Conservation (phyloP, 2,113 vertebrate genomes). For the Sturnus vulgaris region DNA sequence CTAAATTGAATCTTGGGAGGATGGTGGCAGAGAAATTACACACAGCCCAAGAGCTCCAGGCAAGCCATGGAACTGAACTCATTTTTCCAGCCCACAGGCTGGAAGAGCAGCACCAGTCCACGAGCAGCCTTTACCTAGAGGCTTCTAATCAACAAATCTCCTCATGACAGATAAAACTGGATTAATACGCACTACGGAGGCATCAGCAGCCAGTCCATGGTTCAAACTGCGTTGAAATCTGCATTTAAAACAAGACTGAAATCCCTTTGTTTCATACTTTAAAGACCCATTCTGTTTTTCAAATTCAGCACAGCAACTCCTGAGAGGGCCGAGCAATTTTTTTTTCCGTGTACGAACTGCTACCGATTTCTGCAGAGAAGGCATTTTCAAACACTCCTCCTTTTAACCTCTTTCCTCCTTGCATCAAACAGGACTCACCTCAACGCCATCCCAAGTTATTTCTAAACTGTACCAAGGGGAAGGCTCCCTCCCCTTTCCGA, state of each 20-base stretch:
- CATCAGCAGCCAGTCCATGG: not conserved
- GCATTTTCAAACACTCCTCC: not conserved
- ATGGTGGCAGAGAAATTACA: not conserved
- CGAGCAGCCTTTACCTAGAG: not conserved
- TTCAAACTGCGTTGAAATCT: not conserved
- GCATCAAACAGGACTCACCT: not conserved
- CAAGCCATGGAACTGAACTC: not conserved
- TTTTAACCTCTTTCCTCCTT: not conserved
- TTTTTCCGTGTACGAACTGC: not conserved
- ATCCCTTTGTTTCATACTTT: not conserved
- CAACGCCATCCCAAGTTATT: not conserved
- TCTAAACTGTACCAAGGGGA: not conserved
- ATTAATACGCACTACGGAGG: conserved; percentile 29
- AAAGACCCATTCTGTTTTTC: not conserved
- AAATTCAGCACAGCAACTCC: not conserved
- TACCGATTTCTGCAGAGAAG: not conserved
- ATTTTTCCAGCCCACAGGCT: conserved; percentile 50
- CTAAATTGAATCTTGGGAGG: not conserved
- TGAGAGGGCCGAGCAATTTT: not conserved
- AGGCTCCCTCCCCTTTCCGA: not conserved
- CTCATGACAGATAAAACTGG: conserved; percentile 33
- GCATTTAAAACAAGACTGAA: conserved; percentile 11
- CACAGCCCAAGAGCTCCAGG: not conserved
- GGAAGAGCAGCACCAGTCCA: conserved; percentile 6
- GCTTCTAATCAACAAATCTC: conserved; percentile 53